Evolutionary conservation across 1,140 invertebrate species (phyloP).

Genomic region (Pseudomyrmex flavicornis): DNA sequence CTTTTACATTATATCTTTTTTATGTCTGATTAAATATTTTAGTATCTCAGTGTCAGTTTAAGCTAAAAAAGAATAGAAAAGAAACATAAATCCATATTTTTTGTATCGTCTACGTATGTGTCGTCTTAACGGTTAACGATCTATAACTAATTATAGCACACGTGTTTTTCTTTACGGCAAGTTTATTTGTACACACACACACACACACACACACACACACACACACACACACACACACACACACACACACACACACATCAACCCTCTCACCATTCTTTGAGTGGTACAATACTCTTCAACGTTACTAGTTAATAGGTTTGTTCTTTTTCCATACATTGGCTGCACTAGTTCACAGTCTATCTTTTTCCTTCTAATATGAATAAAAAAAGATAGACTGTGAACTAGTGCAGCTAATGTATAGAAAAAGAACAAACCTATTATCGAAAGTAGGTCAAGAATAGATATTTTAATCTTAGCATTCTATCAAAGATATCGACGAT

Average conservation of each 20-base stretch:
- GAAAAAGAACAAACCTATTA: too few relatives aligned
- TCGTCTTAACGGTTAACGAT: conserved; percentile 5
- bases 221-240: conserved; percentile 62
- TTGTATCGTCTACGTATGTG: not conserved
- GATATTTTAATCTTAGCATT: not conserved
- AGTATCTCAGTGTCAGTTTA: too few relatives aligned
- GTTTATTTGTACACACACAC: conserved; percentile 40
- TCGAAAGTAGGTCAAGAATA: conserved; percentile 67
- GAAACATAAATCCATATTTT: not conserved
- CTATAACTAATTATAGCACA: not conserved
- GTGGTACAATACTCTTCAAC: too few relatives aligned
- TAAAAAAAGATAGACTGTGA: too few relatives aligned
- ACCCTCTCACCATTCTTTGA: conserved; percentile 31
- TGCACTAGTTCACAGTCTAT: too few relatives aligned
- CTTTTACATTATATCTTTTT: too few relatives aligned
- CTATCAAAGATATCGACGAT: too few relatives aligned
- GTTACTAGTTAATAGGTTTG: too few relatives aligned
- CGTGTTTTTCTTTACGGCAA: conserved; percentile 41
- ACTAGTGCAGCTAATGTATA: too few relatives aligned
- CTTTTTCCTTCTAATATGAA: too few relatives aligned
- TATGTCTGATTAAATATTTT: too few relatives aligned
- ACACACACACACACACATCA: conserved; percentile 65
- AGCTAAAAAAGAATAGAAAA: not conserved
- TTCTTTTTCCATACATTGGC: too few relatives aligned
- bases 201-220: conserved; percentile 62